phyloP scores from a whole-genome alignment of 2,888 invertebrate species.

The Acanthosepion pharaonis region DNA sequence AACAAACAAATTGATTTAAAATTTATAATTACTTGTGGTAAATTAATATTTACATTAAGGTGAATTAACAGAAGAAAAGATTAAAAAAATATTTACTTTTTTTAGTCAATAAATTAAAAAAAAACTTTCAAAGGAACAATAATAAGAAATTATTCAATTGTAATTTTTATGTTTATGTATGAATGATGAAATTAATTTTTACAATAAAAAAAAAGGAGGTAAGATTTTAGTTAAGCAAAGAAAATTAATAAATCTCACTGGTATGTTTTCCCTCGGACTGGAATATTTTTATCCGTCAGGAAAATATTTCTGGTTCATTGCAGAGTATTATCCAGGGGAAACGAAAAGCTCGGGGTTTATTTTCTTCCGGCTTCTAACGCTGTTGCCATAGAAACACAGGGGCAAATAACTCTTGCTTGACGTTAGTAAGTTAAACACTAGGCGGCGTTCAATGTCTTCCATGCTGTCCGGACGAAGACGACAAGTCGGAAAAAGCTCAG shows the following conservation, averaged over 20 bases:
- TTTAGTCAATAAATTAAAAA: no score
- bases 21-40: no score
- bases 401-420: constrained; percentile 8
- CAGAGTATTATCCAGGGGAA: not conserved
- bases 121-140: no score
- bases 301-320: not conserved
- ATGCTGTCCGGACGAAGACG: not conserved
- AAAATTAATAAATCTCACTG: not conserved
- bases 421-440: not conserved
- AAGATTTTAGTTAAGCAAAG: not conserved
- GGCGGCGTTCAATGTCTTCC: not conserved
- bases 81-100: no score
- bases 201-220: not conserved
- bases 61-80: no score
- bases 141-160: no score
- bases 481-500: not conserved
- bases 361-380: not conserved
- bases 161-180: no score
- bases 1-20: no score
- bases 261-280: not conserved
- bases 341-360: not conserved
- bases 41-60: no score
- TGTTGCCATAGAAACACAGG: constrained; percentile 23
- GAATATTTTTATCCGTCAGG: not conserved
- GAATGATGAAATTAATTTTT: not conserved